Evolutionary conservation across 2,113 vertebrate species (phyloP).

Genomic region (Vulpes ferrilata): DNA sequence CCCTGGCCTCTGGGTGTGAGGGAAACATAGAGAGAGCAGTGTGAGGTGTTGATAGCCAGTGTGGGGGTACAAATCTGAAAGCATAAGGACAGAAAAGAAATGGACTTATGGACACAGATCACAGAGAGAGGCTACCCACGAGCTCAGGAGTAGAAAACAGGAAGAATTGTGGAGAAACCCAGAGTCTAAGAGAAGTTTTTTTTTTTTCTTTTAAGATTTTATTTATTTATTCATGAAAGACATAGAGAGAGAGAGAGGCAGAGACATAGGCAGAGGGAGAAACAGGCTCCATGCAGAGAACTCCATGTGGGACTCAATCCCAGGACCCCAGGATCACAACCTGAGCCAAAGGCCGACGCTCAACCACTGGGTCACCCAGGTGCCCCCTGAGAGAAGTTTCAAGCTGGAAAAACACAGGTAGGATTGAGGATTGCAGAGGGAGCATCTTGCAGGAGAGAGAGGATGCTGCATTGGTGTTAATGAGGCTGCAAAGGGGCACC

Average conservation of each 20-base stretch:
- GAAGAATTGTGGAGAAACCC: neutral
- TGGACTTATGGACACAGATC: neutral
- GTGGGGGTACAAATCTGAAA: neutral
- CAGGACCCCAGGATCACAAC: too few species aligned
- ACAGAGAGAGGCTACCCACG: too few species aligned
- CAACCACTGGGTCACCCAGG: too few species aligned
- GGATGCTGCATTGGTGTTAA: neutral
- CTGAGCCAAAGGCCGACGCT: too few species aligned
- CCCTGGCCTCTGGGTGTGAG: neutral
- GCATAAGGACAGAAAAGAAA: neutral
- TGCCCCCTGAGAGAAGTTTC: neutral
- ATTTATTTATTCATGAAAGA: too few species aligned
- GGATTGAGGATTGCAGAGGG: neutral
- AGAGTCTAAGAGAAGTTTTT: neutral
- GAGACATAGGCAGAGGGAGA: too few species aligned
- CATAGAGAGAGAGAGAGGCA: too few species aligned
- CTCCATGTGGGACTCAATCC: too few species aligned
- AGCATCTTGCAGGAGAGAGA: neutral
- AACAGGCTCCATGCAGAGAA: too few species aligned
- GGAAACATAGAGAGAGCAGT: accelerated
- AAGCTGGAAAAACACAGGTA: neutral
- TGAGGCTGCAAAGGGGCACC: neutral
- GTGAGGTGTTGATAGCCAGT: accelerated
- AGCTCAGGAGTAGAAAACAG: neutral
- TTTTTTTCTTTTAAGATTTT: too few species aligned